Percentiles rank a stretch among this genome's conserved stretches.
These are phyloP conservation scores for Medauroidea extradentata DNA, from an alignment of 1,140 invertebrate genomes.

Conservation along the genomic window DNA sequence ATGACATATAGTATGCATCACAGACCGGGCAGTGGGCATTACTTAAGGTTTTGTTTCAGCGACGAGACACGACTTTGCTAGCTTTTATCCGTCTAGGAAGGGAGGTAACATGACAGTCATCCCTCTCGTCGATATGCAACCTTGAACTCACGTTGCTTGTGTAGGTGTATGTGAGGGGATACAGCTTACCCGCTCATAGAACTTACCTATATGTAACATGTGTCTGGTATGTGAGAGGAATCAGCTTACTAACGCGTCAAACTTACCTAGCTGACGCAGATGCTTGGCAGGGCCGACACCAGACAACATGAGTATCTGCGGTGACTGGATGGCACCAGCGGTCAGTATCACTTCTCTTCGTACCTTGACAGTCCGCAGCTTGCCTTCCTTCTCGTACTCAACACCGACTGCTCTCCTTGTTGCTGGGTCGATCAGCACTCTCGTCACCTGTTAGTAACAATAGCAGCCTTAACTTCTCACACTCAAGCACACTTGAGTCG, in stretches of 20 bases:
- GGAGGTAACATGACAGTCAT: no score
- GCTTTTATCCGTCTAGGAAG: no score
- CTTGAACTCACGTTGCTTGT: no score
- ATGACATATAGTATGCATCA: no score
- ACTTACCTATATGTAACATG: constrained; percentile 44
- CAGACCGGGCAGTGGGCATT: no score
- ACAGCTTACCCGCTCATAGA: not conserved
- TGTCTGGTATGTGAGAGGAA: constrained; percentile 57
- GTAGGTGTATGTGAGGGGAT: no score
- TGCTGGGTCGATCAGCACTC: constrained; percentile 47
- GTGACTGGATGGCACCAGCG: constrained; percentile 57
- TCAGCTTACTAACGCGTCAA: no score
- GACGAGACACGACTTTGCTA: no score
- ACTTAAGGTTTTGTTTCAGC: no score
- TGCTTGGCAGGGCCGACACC: constrained; percentile 63
- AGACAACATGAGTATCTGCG: constrained; percentile 62
- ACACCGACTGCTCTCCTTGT: not conserved
- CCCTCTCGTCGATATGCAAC: no score
- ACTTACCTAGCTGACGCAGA: constrained; percentile 44
- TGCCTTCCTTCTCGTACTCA: constrained; percentile 12
- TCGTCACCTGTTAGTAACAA: constrained; percentile 43
- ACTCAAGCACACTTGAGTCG: no score
- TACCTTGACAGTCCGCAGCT: constrained; percentile 25
- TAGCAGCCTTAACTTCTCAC: no score
- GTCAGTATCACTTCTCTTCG: constrained; percentile 57